Evolutionary conservation across 2,113 vertebrate genomes (phyloP), one percentile per base, ranked within the genome.

Genomic region (Brachypodius melanocephalos): DNA sequence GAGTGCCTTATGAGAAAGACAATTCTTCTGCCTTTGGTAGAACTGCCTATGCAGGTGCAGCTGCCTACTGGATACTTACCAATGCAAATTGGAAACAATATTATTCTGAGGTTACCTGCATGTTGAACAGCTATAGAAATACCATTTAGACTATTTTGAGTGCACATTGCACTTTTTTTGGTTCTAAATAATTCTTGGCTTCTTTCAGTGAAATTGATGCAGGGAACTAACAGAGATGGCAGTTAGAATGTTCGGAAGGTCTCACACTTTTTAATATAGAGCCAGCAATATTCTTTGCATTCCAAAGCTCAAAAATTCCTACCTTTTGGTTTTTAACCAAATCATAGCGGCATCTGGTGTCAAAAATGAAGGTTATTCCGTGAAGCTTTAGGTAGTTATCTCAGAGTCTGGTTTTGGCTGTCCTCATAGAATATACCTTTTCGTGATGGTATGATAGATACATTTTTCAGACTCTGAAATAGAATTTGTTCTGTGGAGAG

Each of bases 201-300:
- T 83, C 68, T 80, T 91, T 51, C 66, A 12, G 16, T 8, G 1
- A 88, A 75, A 28, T 66, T 76, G 71, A 4, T 10, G 8, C 63
- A 74, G 68, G 59, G 88, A 87, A 78, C 26, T 87, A 78, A 87
- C 91, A 69, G 68, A 95, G 61, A 81, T 93, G 90, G 69, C 63
- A 85, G 46, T 81, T 43, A 81, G 51, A 87, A 74, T 66, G 61
- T 77, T 78, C 87, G 81, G 51, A 81, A 69, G 1, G 61, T 87
- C 90, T 91, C 51, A 66, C 10, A 11, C 51, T 87, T 89, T 66
- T 84, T 87, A 89, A 48, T 65, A 17, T 80, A 69, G 69, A 93
- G 34, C 21, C 31, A 89, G 46, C 46, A 66, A 61, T 69, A 66
- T 66, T 81, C 15, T 61, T 80, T 91, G 51, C 16, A 66, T 79